Conservation (phyloP, 2,888 invertebrate genomes). For the Hypolimnas misippus region DNA sequence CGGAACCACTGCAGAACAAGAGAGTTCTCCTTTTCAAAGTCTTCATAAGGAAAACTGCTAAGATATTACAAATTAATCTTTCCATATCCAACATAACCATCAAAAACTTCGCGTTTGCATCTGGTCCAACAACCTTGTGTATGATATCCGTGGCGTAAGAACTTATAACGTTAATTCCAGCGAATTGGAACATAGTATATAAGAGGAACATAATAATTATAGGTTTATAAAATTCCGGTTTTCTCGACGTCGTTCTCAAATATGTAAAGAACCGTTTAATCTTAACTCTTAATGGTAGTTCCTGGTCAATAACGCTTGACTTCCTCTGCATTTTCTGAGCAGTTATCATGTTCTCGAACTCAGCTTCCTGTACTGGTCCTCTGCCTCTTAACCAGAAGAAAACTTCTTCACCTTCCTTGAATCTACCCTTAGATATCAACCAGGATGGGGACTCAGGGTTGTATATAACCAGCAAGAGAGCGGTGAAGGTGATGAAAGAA, state of each 20-base stretch:
- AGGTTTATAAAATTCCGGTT: conserved; percentile 85
- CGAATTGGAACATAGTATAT: conserved; percentile 87
- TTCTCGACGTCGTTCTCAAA: conserved; percentile 59
- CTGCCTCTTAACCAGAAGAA: conserved; percentile 81
- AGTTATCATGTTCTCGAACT: conserved; percentile 75
- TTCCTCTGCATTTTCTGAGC: conserved; percentile 68
- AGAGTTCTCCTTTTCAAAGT: conserved; percentile 84
- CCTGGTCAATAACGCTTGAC: conserved; percentile 58
- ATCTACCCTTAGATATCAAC: conserved; percentile 84
- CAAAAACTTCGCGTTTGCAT: conserved; percentile 85
- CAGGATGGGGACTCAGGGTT: conserved; percentile 88
- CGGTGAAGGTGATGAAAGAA: conserved; percentile 76
- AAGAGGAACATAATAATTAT: conserved; percentile 84
- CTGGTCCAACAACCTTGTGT: conserved; percentile 82
- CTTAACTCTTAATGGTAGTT: conserved; percentile 51
- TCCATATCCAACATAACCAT: conserved; percentile 87
- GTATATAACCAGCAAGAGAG: conserved; percentile 79
- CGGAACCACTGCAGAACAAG: conserved; percentile 82
- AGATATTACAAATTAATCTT: conserved; percentile 84
- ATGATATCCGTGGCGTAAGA: conserved; percentile 88
- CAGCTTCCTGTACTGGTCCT: conserved; percentile 63
- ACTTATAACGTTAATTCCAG: conserved; percentile 88
- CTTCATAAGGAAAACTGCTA: conserved; percentile 85
- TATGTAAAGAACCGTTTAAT: conserved; percentile 56
- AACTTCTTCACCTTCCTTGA: conserved; percentile 81